Conservation (phyloP, 2,797 vertebrate genomes). For the Enteromius paludinosus region DNA sequence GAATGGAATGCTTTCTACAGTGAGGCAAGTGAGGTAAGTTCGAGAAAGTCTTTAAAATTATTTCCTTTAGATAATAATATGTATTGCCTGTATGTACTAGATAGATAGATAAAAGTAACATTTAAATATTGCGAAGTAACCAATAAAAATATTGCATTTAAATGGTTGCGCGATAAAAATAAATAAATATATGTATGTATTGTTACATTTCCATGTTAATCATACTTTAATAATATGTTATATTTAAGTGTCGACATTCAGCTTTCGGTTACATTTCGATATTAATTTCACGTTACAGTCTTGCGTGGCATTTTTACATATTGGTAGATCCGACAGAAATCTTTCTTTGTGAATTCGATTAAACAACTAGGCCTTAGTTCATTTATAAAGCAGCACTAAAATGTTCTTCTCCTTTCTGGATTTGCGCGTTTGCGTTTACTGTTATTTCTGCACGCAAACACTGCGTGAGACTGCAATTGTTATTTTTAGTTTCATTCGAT, state of each 20-base stretch:
- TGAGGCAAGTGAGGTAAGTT: slow-evolving; percentile 82
- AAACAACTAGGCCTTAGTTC: neutral
- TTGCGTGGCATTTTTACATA: neutral
- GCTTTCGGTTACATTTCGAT: neutral
- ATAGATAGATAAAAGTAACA: neutral
- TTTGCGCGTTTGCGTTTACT: neutral
- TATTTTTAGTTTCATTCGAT: neutral
- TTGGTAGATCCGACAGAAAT: neutral
- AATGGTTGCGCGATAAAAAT: neutral
- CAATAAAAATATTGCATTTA: neutral
- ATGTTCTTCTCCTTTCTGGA: neutral
- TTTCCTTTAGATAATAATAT: neutral
- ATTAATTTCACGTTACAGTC: neutral
- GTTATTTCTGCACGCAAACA: neutral
- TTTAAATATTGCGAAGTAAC: neutral
- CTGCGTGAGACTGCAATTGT: neutral
- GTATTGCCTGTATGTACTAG: neutral
- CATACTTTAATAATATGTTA: neutral
- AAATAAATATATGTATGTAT: neutral
- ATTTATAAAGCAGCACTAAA: neutral
- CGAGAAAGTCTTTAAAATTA: neutral
- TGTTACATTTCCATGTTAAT: neutral
- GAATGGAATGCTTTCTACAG: slow-evolving; percentile 87
- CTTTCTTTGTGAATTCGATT: too few relatives aligned
- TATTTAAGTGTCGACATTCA: neutral